These are phyloP conservation scores for Alloscopus bannaensis DNA, from an alignment of 2,888 invertebrate genomes.

Conservation along the genomic window DNA sequence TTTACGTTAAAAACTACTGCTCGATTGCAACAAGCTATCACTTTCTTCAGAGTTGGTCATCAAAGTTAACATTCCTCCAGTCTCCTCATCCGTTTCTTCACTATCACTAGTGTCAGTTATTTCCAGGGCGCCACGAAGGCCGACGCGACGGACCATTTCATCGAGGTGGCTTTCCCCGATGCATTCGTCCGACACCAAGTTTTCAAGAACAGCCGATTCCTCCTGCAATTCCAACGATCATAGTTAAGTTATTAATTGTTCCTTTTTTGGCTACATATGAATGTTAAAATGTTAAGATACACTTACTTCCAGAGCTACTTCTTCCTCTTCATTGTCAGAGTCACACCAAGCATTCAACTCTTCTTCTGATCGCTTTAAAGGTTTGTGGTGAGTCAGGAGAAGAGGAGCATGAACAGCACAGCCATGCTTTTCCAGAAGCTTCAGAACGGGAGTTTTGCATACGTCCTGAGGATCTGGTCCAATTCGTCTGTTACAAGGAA, in stretches of 20 bases:
- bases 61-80: not conserved
- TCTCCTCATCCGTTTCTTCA: conserved; percentile 52
- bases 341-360: conserved; percentile 22
- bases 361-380: conserved; percentile 38
- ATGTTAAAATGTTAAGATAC: not conserved
- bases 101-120: conserved; percentile 48
- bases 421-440: conserved; percentile 38
- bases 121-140: conserved; percentile 12
- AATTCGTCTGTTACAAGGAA: conserved; percentile 32
- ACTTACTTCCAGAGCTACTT: conserved; percentile 34
- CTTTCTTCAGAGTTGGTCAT: not conserved
- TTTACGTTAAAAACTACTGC: not conserved
- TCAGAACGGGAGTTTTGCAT: conserved; percentile 42
- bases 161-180: conserved; percentile 32
- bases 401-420: conserved; percentile 34
- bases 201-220: conserved; percentile 30
- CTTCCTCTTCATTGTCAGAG: conserved; percentile 48
- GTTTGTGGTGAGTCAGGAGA: conserved; percentile 35
- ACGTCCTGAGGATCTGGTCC: conserved; percentile 46
- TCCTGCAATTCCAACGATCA: conserved; percentile 1
- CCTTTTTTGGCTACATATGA: not conserved
- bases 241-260: conserved; percentile 1
- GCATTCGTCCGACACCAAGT: conserved; percentile 46
- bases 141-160: not conserved
- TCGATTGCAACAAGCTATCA: not conserved